Evolutionary conservation across 1,140 invertebrate species (phyloP), one percentile per base, ranked within the genome.

Genomic region (Macrostomum lignano): DNA sequence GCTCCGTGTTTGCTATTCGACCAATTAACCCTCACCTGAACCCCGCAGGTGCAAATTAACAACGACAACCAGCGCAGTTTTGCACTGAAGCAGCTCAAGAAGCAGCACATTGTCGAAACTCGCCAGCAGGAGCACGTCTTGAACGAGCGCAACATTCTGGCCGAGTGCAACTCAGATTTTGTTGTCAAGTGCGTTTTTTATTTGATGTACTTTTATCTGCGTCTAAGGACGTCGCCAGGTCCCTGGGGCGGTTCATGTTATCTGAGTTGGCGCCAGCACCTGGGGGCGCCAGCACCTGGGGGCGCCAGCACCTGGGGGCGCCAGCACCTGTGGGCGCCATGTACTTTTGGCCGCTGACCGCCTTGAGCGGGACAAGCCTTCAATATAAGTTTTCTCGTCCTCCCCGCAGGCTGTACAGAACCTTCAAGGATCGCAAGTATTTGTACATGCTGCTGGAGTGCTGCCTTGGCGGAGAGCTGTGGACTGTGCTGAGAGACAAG

Each of bases 141-240:
- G 74, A 88, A 82, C 29, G 88, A 96, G 55, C 91, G 93, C 52
- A 74, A 79, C 49, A 96, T 96, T 21, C 93, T 94, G 82, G 72
- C 75, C 38, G 82, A 94, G 56, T 74, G 82, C 26, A 77, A 86
- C 49, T 81, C 74, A 46, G 74, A 86, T 47, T 94, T 94, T 52
- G 82, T 94, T 36, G 82, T 93, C 14, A 88, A 88, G 62, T 65
- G 43, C 36, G 10, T 10, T n/a, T n/a, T n/a, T n/a, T n/a, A n/a
- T n/a, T n/a, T n/a, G n/a, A n/a, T n/a, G n/a, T n/a, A n/a, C n/a
- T n/a, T n/a, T n/a, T n/a, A n/a, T n/a, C n/a, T n/a, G n/a, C n/a
- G n/a, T n/a, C n/a, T n/a, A n/a, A n/a, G n/a, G n/a, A n/a, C n/a
- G n/a, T n/a, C n/a, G n/a, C n/a, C n/a, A n/a, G n/a, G n/a, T n/a